Evolutionary conservation across 2,113 vertebrate genomes (phyloP), one percentile per base, ranked within the genome.

Genomic region (Pygoscelis antarcticus): DNA sequence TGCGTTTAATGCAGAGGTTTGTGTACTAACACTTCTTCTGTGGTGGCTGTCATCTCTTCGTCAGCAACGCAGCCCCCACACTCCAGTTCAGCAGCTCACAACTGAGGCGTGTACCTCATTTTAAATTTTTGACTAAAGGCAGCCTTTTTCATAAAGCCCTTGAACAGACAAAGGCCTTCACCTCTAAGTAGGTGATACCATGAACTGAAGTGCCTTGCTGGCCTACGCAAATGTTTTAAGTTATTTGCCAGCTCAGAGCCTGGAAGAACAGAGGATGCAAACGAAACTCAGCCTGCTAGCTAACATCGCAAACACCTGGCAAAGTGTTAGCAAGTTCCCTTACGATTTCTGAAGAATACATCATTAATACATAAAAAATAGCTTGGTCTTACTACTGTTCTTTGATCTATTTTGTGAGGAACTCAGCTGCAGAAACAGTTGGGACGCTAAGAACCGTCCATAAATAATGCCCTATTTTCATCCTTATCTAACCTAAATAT

Each of bases 91-190:
- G 47, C 19, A 36, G 16, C 21, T 76, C 6, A 0, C 3, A 2
- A 4, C 30, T 27, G 30, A 76, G 42, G 52, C 1, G 1, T 2
- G 1, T 2, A 18, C 30, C 17, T n/a, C 4, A 7, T 77, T 68
- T 69, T 22, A 70, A 11, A 7, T 16, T 27, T 86, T 54, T 62
- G 4, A 70, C 40, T 11, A 44, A 65, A 16, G 30, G 19, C 18
- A 36, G 32, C 5, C 10, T 86, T 44, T 55, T 71, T 19, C 16
- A 16, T 17, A 10, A 26, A 42, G 49, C 21, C 38, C 13, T 76
- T 62, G 32, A 77, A 9, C 5, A 55, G 44, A 64, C 5, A 46
- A 65, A 80, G 42, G 42, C 42, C 44, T 68, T 52, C 15, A 2
- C 32, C 38, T 74, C 2, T 0, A 18, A 29, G 36, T 2, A 44